Conservation (phyloP, 2,888 invertebrate species). For the Palloptera scutellata region DNA sequence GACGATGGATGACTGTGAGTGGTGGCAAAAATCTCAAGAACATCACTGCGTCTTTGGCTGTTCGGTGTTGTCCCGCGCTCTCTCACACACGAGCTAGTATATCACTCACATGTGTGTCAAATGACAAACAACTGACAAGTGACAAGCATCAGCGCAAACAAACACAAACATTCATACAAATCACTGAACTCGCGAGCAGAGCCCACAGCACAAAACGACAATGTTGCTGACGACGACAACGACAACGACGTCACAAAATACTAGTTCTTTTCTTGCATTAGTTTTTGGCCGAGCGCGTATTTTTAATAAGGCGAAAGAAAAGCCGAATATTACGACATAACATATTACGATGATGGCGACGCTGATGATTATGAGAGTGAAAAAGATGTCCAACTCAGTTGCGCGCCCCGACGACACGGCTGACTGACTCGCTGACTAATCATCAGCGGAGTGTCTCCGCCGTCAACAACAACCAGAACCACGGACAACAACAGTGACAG, state of each 20-base stretch:
- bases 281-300: constrained; percentile 36
- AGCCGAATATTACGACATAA: too few relatives aligned
- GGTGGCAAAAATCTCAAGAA: too few relatives aligned
- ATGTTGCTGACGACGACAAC: constrained; percentile 33
- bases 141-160: constrained; percentile 54
- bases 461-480: too few relatives aligned
- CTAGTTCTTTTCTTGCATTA: constrained; percentile 7
- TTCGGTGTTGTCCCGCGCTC: too few relatives aligned
- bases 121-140: constrained; percentile 62
- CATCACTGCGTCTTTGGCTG: too few relatives aligned
- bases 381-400: too few relatives aligned
- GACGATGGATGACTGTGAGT: too few relatives aligned
- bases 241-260: neutral
- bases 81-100: constrained; percentile 49
- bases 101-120: constrained; percentile 60
- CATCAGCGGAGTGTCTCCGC: too few relatives aligned
- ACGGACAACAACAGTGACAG: too few relatives aligned
- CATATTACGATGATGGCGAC: constrained; percentile 55
- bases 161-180: constrained; percentile 22
- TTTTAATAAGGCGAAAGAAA: constrained; percentile 44
- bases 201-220: constrained; percentile 24
- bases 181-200: constrained; percentile 17
- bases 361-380: too few relatives aligned
- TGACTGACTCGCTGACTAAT: too few relatives aligned
- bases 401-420: too few relatives aligned